Conservation (phyloP, 2,888 invertebrate genomes). For the Cordilura impudica region DNA sequence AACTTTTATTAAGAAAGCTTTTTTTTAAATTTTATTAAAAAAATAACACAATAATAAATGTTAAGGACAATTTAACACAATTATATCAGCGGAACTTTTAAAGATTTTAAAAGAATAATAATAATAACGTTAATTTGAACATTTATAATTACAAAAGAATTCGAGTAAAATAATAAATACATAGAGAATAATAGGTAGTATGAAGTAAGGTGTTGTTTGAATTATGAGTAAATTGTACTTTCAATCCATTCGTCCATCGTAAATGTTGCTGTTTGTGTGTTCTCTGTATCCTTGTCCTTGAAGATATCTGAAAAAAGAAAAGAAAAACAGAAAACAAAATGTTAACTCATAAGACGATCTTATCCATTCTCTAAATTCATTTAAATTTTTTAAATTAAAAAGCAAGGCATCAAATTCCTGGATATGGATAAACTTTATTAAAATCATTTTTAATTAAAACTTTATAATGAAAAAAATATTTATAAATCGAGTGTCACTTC, state of each 20-base stretch:
- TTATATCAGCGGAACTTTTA: too few relatives aligned
- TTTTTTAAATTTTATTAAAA: not conserved
- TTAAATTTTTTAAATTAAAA: too few relatives aligned
- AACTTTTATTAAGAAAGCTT: not conserved
- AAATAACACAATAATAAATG: not conserved
- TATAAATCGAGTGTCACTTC: too few relatives aligned
- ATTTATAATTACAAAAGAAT: slow-evolving; percentile 21
- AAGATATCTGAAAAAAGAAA: slow-evolving; percentile 85
- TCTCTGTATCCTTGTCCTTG: slow-evolving; percentile 84
- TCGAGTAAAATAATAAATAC: slow-evolving; percentile 50
- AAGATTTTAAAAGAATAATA: not conserved
- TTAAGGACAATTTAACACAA: not conserved
- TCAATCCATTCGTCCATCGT: slow-evolving; percentile 94
- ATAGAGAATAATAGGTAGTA: slow-evolving; percentile 1
- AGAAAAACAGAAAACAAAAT: not conserved
- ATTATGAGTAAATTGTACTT: slow-evolving; percentile 90
- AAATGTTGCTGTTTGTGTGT: slow-evolving; percentile 88
- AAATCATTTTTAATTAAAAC: too few relatives aligned
- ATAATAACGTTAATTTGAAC: not conserved
- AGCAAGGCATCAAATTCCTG: too few relatives aligned
- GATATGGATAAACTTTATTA: too few relatives aligned
- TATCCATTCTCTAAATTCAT: too few relatives aligned
- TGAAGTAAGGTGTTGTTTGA: slow-evolving; percentile 1
- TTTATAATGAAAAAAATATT: too few relatives aligned
- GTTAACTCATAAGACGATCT: too few relatives aligned